Conservation (phyloP, 1,140 invertebrate species). For the Calliopsis andreniformis region DNA sequence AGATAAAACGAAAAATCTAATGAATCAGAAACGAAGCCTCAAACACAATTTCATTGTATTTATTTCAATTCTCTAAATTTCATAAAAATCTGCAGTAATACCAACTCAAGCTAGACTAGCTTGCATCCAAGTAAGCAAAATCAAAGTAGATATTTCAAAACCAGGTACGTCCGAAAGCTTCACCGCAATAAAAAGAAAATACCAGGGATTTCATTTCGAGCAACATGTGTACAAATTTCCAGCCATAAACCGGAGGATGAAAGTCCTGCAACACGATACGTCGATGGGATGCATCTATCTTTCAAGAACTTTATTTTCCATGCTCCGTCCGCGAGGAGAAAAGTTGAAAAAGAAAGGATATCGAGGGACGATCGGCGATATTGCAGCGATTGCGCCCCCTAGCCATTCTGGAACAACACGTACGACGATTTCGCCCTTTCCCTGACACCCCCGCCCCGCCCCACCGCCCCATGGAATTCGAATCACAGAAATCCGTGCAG, state of each 20-base stretch:
- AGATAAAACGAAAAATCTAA: too few relatives aligned
- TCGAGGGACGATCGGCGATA: conserved; percentile 33
- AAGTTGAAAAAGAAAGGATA: conserved; percentile 43
- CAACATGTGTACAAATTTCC: not conserved
- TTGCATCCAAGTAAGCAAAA: too few relatives aligned
- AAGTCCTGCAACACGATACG: conserved; percentile 20
- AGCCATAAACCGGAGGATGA: not conserved
- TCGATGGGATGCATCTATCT: conserved; percentile 33
- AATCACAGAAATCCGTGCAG: conserved; percentile 33
- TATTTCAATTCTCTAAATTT: too few relatives aligned
- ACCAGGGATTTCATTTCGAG: not conserved
- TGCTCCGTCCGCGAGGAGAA: conserved; percentile 1
- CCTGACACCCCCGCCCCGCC: not conserved
- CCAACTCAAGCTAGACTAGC: too few relatives aligned
- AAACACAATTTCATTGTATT: too few relatives aligned
- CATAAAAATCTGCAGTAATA: too few relatives aligned
- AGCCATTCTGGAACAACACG: conserved; percentile 47
- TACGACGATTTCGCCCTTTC: conserved; percentile 17
- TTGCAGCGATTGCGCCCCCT: conserved; percentile 33
- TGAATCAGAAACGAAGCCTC: too few relatives aligned
- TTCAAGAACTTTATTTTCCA: conserved; percentile 28
- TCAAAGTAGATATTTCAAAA: too few relatives aligned
- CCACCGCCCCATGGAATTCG: not conserved
- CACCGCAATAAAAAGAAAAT: not conserved
- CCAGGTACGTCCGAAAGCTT: too few relatives aligned